Evolutionary conservation across 1,140 invertebrate species (phyloP).

Genomic region (Lysiphlebus fabarum): DNA sequence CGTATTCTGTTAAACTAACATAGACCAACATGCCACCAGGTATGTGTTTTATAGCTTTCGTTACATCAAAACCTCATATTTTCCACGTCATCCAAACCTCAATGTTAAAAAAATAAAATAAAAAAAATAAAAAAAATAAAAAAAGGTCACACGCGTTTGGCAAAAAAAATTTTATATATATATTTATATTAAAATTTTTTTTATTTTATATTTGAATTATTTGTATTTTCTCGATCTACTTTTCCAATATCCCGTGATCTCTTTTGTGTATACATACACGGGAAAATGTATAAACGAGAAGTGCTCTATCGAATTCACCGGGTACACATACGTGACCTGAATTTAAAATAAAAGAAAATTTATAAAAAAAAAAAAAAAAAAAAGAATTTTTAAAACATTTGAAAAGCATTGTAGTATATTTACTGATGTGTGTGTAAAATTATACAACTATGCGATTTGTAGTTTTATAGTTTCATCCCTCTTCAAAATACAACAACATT

Average conservation of each 20-base stretch:
- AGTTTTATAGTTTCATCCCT: neutral
- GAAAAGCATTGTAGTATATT: too few species aligned
- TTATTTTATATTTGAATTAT: neutral
- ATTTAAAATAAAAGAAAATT: slow-evolving; percentile 11
- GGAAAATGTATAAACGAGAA: neutral
- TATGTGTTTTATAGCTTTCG: slow-evolving; percentile 19
- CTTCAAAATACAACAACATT: neutral
- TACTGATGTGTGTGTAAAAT: too few species aligned
- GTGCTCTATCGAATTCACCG: slow-evolving; percentile 25
- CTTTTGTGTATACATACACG: slow-evolving; percentile 8
- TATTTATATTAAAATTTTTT: slow-evolving; percentile 7
- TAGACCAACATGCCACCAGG: neutral
- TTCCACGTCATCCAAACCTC: slow-evolving; percentile 3
- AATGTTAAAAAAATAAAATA: too few species aligned
- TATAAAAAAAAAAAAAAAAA: slow-evolving; percentile 10
- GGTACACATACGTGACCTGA: slow-evolving; percentile 22
- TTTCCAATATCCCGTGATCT: neutral
- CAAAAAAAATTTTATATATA: too few species aligned
- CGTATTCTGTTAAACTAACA: neutral
- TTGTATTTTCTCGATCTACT: neutral
- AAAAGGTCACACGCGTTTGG: neutral
- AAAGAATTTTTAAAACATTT: neutral
- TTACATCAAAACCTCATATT: slow-evolving; percentile 16
- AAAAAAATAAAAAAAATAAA: neutral
- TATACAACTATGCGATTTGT: too few species aligned